A percentile compares a stretch with the other conserved stretches of the same genome.
Evolutionary conservation across 92 coral and sea anemone species (phyloP).

Genomic region (Siderastrea siderea): DNA sequence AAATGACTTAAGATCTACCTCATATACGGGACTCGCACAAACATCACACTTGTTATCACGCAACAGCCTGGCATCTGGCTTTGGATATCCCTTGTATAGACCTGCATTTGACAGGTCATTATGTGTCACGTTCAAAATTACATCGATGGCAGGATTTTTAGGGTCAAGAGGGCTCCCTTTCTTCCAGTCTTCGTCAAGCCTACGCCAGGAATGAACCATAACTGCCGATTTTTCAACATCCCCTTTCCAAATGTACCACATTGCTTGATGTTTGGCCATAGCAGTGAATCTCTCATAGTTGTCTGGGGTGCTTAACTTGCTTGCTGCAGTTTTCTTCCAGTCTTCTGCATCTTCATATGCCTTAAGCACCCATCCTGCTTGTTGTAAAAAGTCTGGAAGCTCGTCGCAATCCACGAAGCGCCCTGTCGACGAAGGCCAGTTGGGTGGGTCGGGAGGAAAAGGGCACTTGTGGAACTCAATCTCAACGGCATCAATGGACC

Average conservation of each 20-base stretch:
- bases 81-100: constrained; percentile 18
- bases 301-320: constrained; percentile 39
- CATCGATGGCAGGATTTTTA: constrained; percentile 45
- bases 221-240: constrained; percentile 66
- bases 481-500: constrained; percentile 56
- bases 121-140: constrained; percentile 46
- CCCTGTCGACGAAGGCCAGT: constrained; percentile 11
- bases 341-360: constrained; percentile 38
- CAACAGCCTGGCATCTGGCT: constrained; percentile 34
- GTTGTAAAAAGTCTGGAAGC: constrained; percentile 9
- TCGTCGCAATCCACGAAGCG: neutral
- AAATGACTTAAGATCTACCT: neutral
- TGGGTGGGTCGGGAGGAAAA: constrained; percentile 47
- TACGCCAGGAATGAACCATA: constrained; percentile 52
- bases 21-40: constrained; percentile 23
- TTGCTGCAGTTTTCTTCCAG: constrained; percentile 49
- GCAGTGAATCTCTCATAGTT: constrained; percentile 72
- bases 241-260: constrained; percentile 64
- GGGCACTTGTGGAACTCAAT: constrained; percentile 60
- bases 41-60: constrained; percentile 23
- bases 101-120: constrained; percentile 30
- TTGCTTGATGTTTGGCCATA: constrained; percentile 70
- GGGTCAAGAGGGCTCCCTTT: constrained; percentile 37
- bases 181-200: constrained; percentile 48
- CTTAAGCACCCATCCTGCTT: constrained; percentile 29